Evolutionary conservation across 2,888 invertebrate genomes (phyloP).

Genomic region (Tenthredo mesomela): DNA sequence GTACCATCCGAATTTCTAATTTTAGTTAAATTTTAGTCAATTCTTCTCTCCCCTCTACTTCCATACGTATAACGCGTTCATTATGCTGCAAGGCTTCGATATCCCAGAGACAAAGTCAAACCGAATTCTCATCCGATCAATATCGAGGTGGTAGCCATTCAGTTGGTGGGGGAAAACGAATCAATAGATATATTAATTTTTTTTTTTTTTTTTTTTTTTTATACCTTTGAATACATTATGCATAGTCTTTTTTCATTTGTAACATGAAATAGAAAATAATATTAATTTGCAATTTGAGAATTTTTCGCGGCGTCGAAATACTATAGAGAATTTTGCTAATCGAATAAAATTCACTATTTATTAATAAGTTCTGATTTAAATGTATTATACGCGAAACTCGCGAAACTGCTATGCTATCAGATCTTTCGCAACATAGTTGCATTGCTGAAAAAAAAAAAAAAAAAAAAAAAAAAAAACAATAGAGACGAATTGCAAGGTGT

Average conservation of each 20-base stretch:
- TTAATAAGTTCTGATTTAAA: neutral
- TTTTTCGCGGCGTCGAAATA: neutral
- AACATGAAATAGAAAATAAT: neutral
- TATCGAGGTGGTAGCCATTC: conserved; percentile 15
- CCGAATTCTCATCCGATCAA: conserved; percentile 25
- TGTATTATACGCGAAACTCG: neutral
- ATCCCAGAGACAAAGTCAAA: conserved; percentile 38
- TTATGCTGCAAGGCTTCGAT: conserved; percentile 22
- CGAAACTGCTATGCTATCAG: neutral
- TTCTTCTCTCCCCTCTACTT: too few relatives aligned
- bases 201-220: neutral
- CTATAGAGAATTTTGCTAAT: neutral
- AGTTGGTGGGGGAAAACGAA: conserved; percentile 27
- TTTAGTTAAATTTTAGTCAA: too few relatives aligned
- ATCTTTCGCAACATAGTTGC: conserved; percentile 20
- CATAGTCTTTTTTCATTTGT: neutral
- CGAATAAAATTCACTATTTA: neutral
- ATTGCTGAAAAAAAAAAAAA: neutral
- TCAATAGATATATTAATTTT: conserved; percentile 26
- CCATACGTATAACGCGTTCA: too few relatives aligned
- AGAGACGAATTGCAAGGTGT: neutral
- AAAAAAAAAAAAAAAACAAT: neutral
- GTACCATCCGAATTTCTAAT: neutral
- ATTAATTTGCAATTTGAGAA: neutral
- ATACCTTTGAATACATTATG: neutral